A percentile compares a stretch with the other conserved stretches of the same genome.
These are phyloP conservation scores for Drosophila borborema DNA, from an alignment of 2,888 invertebrate genomes.

Conservation along the genomic window DNA sequence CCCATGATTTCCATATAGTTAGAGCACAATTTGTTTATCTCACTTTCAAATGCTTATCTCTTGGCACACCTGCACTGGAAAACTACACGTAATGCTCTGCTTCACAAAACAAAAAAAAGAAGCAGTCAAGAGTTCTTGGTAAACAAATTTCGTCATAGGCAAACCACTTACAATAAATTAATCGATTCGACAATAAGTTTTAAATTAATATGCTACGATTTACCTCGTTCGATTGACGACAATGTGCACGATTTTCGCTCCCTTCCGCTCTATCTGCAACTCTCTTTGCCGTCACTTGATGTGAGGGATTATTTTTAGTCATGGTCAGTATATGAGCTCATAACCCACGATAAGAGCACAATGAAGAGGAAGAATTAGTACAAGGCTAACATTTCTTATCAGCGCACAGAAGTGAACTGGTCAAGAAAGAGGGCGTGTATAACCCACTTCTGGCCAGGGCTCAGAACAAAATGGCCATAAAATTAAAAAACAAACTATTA, in stretches of 20 bases:
- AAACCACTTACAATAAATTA: conserved; percentile 63
- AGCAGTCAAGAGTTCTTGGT: conserved; percentile 12
- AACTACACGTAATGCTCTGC: conserved; percentile 8
- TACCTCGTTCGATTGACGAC: conserved; percentile 63
- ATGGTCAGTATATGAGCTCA: conserved; percentile 67
- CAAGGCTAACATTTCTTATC: conserved; percentile 35
- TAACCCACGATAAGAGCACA: conserved; percentile 42
- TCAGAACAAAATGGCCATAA: conserved; percentile 24
- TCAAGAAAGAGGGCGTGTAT: conserved; percentile 70
- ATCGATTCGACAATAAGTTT: conserved; percentile 67
- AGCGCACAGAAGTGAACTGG: conserved; percentile 37
- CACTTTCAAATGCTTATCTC: conserved; percentile 31
- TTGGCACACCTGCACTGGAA: conserved; percentile 41
- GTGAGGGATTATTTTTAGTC: conserved; percentile 67
- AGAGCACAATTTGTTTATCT: conserved; percentile 59
- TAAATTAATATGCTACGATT: conserved; percentile 69
- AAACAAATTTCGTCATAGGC: conserved; percentile 71
- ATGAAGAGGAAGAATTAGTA: conserved; percentile 6
- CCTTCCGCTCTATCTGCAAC: not conserved
- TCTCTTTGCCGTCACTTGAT: not conserved
- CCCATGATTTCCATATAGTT: conserved; percentile 57
- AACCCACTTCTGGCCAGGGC: conserved; percentile 41
- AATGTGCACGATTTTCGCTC: conserved; percentile 17
- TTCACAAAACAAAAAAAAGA: not conserved
- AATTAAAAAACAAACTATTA: not conserved